Evolutionary conservation across 1,140 invertebrate genomes (phyloP), one percentile per base, ranked within the genome.

Genomic region (Littorina saxatilis): DNA sequence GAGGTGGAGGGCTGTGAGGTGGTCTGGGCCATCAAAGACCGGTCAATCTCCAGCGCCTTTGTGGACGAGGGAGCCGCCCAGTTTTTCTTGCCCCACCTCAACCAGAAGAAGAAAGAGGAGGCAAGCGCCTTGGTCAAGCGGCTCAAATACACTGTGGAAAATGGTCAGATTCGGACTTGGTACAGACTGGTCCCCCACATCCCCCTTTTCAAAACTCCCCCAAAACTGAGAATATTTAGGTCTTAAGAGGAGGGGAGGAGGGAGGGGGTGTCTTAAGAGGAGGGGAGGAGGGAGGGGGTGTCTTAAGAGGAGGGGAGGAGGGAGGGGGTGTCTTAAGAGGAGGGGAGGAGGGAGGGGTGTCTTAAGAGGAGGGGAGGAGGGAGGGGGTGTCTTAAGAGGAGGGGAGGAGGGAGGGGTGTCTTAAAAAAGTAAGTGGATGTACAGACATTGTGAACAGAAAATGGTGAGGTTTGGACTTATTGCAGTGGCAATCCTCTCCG

Each of bases 1-100:
- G 96, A 98, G 90, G 94, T 98, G 27, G 93, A 95, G 90, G 95
- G 95, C 32, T 94, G 98, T 76, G 95, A 98, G 88, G 95, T 99
- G 37, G 93, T 98, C 47, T 99, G 99, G 99, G 95, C 96, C 0
- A 96, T 99, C 17, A 98, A 97, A 92, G 97, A 99, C 93, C 94
- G 95, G 85, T 96, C 97, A 83, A 98, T 99, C 87, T 96, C 96
- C 13, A 95, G 97, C 32, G 96, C 97, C 17, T 99, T 99, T 93
- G 95, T 99, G 52, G 98, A 99, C 94, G 95, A 96, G 29, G 98
- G 97, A n/a, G 98, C 98, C 35, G 96, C 97, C 9, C 95, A 98
- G 93, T 99, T 99, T 93, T 98, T 99, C 86, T 94, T 96, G 84
- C 88, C 92, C 11, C 87, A 93, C 58, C 87, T 94, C 9, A 87